phyloP scores from a whole-genome alignment of 2,888 invertebrate species.

The Aproaerema taeniolella region DNA sequence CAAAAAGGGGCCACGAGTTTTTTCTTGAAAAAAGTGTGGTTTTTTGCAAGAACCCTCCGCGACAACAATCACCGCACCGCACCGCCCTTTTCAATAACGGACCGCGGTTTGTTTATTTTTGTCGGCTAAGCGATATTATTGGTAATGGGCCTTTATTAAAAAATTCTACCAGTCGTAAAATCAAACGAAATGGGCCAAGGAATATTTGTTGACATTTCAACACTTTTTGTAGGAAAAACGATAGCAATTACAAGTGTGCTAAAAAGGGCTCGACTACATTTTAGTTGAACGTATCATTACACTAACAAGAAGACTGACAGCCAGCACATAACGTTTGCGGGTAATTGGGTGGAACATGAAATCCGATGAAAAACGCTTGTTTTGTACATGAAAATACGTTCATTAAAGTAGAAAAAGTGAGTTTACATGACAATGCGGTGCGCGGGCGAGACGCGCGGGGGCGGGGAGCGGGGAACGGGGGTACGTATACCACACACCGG shows the following conservation, averaged over 20 bases:
- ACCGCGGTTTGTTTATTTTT: constrained; percentile 63
- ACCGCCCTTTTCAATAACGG: constrained; percentile 69
- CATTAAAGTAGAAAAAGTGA: constrained; percentile 17
- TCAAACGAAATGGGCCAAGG: constrained; percentile 19
- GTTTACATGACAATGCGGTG: constrained; percentile 28
- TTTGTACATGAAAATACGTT: constrained; percentile 15
- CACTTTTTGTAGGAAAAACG: constrained; percentile 9
- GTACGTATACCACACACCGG: constrained; percentile 53
- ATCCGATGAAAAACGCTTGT: constrained; percentile 12
- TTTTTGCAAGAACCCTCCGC: constrained; percentile 62
- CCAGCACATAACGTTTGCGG: neutral
- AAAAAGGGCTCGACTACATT: constrained; percentile 2
- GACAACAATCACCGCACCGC: constrained; percentile 66
- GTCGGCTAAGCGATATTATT: constrained; percentile 48
- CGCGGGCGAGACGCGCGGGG: constrained; percentile 28
- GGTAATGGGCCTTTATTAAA: constrained; percentile 48
- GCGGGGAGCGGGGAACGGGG: constrained; percentile 33
- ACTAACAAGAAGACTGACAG: constrained; percentile 1
- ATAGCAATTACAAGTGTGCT: constrained; percentile 1
- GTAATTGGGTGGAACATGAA: constrained; percentile 10
- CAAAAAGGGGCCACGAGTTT: constrained; percentile 59
- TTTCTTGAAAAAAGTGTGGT: constrained; percentile 50
- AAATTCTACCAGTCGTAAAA: constrained; percentile 22
- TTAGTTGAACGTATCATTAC: constrained; percentile 2
- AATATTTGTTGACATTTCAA: constrained; percentile 20